Evolutionary conservation across 2,797 vertebrate genomes (phyloP), one percentile per base, ranked within the genome.

Genomic region (Cichlasoma orientale): DNA sequence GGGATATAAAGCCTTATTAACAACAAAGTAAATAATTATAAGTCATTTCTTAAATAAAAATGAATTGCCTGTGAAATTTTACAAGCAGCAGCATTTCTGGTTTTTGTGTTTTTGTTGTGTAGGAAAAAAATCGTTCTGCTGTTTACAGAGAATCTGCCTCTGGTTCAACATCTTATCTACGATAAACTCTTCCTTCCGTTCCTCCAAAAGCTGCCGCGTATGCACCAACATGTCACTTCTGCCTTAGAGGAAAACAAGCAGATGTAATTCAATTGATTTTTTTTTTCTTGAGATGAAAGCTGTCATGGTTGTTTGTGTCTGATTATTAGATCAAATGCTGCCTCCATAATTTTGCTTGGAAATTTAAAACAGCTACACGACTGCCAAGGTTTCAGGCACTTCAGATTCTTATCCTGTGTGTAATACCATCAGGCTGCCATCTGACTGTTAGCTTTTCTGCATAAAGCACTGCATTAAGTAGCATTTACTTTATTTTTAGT

Each of bases 121-220:
- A 36, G 74, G 23, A 55, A 82, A 31, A 59, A 1, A 31, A 31
- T 25, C 12, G 75, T 75, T 53, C 53, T 68, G 74, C 27, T 59
- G 82, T 33, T 38, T 13, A 25, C 25, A 74, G 72, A 78, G 47
- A 54, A 54, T 29, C 53, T 74, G 73, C 44, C 73, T 69, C 55
- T 7, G 50, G 18, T 75, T 80, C 66, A 80, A 57, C 73, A 44
- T 74, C 82, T 88, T 86, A 91, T 93, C 92, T 75, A 47, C 75
- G 75, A 27, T 76, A 38, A 81, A 86, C 58, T 58, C 71, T 92
- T 91, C 88, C 92, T 91, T 89, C 91, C 90, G 88, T 81, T 72
- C 55, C 75, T 82, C 54, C 66, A 75, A 44, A 78, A 38, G 18
- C 23, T 56, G 69, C 74, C 27, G 73, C 78, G 73, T 27, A 25